These are phyloP conservation scores for Aphelocoma coerulescens DNA, from an alignment of 2,113 vertebrate genomes.

Conservation along the genomic window DNA sequence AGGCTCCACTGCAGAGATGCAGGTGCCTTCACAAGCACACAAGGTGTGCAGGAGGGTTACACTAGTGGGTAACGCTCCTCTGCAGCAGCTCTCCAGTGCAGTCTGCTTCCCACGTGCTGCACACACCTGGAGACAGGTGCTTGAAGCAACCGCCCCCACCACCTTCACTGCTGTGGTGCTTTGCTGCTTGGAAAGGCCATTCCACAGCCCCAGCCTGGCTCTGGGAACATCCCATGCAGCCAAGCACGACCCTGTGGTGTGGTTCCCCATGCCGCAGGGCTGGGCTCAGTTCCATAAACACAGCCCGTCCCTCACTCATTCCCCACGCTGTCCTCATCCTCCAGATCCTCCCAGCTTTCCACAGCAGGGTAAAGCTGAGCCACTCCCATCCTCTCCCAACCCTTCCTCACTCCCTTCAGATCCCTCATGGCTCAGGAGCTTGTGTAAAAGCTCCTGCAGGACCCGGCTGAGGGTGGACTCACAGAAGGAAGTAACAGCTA, in stretches of 20 bases:
- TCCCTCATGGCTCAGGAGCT: not conserved
- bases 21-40: not conserved
- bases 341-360: not conserved
- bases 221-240: not conserved
- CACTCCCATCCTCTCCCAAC: not conserved
- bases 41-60: too few relatives aligned
- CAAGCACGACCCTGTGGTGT: too few relatives aligned
- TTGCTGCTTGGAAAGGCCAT: not conserved
- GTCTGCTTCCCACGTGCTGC: not conserved
- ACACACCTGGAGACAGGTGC: not conserved
- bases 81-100: not conserved
- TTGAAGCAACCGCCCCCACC: not conserved
- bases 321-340: not conserved
- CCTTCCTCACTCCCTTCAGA: not conserved
- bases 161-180: not conserved
- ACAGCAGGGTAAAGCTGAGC: not conserved
- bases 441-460: not conserved
- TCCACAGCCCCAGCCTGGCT: not conserved
- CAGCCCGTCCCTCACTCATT: not conserved
- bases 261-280: rapidly evolving
- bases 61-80: rapidly evolving
- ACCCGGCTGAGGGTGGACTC: not conserved
- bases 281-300: not conserved
- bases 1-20: not conserved
- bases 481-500: not conserved